These are phyloP conservation scores for Lindbergichthys nudifrons DNA, from an alignment of 2,797 vertebrate species.

Conservation along the genomic window DNA sequence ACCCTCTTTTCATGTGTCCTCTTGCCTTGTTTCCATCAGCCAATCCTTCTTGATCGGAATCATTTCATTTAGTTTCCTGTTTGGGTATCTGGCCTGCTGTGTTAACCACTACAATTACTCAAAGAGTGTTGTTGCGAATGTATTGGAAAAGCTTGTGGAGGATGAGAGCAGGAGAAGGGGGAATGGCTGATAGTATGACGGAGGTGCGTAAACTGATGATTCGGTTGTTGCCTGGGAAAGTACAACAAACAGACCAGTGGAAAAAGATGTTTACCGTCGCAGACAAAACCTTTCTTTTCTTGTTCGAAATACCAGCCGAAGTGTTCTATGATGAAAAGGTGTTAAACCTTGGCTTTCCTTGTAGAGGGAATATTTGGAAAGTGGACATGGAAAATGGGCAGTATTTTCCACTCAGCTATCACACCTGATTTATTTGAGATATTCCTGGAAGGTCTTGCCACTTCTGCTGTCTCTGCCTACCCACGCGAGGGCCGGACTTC, in stretches of 20 bases:
- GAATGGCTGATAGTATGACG: conserved; percentile 52
- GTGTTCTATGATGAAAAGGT: conserved; percentile 68
- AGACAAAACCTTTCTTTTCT: conserved; percentile 34
- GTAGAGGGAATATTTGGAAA: conserved; percentile 73
- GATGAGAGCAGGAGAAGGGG: conserved; percentile 38
- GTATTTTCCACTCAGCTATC: conserved; percentile 79
- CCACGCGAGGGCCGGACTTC: conserved; percentile 55
- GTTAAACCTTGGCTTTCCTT: conserved; percentile 65
- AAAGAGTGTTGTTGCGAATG: conserved; percentile 69
- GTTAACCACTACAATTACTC: conserved; percentile 68
- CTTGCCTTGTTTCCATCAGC: conserved; percentile 59
- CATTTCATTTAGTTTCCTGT: conserved; percentile 72
- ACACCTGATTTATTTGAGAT: conserved; percentile 86
- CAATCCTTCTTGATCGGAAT: conserved; percentile 66
- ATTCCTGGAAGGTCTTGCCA: conserved; percentile 82
- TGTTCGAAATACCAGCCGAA: conserved; percentile 34
- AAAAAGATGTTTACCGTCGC: conserved; percentile 58
- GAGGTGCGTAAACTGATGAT: conserved; percentile 68
- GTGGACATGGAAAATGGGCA: conserved; percentile 69
- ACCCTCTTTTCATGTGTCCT: conserved; percentile 46
- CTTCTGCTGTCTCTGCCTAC: conserved; percentile 64
- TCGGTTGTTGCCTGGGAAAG: conserved; percentile 70
- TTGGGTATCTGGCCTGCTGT: conserved; percentile 73
- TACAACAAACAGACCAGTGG: conserved; percentile 67
- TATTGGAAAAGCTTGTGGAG: conserved; percentile 65